These are phyloP conservation scores for Gambelia wislizenii DNA, from an alignment of 2,797 vertebrate species.

Conservation along the genomic window DNA sequence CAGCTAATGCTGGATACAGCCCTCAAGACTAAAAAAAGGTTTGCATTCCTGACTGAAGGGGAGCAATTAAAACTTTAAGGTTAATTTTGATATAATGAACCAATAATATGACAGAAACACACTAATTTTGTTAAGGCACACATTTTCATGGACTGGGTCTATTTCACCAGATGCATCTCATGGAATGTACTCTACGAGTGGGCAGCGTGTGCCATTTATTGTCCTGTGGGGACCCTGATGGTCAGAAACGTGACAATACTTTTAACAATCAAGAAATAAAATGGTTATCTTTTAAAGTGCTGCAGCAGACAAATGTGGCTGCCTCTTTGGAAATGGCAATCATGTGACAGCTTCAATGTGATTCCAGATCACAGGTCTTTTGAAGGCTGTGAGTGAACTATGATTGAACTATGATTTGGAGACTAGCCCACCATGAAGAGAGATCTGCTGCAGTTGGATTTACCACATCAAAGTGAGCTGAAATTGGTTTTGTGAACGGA, in stretches of 20 bases:
- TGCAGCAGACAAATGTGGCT: not conserved
- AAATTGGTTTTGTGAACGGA: not conserved
- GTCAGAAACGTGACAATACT: no score
- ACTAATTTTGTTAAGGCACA: not conserved
- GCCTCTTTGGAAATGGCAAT: not conserved
- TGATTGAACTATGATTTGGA: conserved; percentile 6
- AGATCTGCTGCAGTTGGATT: not conserved
- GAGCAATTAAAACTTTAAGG: not conserved
- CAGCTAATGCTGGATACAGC: not conserved
- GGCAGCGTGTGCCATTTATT: no score
- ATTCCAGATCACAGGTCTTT: not conserved
- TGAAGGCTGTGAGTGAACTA: not conserved
- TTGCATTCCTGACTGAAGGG: not conserved
- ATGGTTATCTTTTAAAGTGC: not conserved
- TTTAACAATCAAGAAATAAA: not conserved
- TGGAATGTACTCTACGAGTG: not conserved
- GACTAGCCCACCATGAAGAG: not conserved
- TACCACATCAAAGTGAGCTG: not conserved
- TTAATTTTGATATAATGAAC: not conserved
- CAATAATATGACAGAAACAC: not conserved
- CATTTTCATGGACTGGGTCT: not conserved
- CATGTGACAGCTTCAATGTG: not conserved
- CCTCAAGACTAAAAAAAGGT: not conserved
- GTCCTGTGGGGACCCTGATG: no score
- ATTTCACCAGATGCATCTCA: not conserved